Percentiles rank a stretch among this genome's conserved stretches.
Evolutionary conservation across 2,113 vertebrate genomes (phyloP).

Genomic region (Larimichthys polyactis): DNA sequence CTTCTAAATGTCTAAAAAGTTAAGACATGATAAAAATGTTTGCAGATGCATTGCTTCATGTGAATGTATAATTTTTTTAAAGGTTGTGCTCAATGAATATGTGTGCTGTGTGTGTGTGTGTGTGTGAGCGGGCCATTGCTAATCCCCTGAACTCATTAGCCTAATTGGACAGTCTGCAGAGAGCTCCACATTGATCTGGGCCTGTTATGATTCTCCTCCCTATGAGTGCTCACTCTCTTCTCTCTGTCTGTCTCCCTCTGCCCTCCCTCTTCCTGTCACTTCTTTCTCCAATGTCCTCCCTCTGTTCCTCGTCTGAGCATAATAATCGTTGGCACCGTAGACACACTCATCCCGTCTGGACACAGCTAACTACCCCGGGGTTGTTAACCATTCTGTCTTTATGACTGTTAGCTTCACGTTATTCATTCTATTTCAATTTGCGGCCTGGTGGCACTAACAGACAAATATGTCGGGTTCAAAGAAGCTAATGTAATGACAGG

Average conservation of each 20-base stretch:
- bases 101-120: neutral
- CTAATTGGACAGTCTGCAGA: slow-evolving; percentile 78
- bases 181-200: slow-evolving; percentile 72
- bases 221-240: slow-evolving; percentile 37
- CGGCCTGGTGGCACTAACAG: slow-evolving; percentile 8
- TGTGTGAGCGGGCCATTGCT: slow-evolving; percentile 39
- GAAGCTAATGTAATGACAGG: neutral
- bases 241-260: slow-evolving; percentile 16
- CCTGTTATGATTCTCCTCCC: slow-evolving; percentile 60
- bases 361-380: slow-evolving; percentile 10
- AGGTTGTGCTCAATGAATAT: slow-evolving; percentile 41
- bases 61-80: slow-evolving; percentile 35
- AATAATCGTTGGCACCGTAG: slow-evolving; percentile 15
- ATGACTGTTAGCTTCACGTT: slow-evolving; percentile 13
- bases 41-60: slow-evolving; percentile 26
- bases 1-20: slow-evolving; percentile 33
- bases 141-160: slow-evolving; percentile 79
- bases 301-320: slow-evolving; percentile 6
- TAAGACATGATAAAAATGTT: slow-evolving; percentile 33
- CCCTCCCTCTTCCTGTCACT: slow-evolving; percentile 29
- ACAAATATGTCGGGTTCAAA: slow-evolving; percentile 20
- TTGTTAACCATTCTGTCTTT: neutral
- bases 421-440: slow-evolving; percentile 2
- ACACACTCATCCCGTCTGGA: slow-evolving; percentile 17
- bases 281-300: slow-evolving; percentile 25